Base-by-base conservation (phyloP, 2,888 invertebrate genomes). In the Himalopsyche tibetana region DNA sequence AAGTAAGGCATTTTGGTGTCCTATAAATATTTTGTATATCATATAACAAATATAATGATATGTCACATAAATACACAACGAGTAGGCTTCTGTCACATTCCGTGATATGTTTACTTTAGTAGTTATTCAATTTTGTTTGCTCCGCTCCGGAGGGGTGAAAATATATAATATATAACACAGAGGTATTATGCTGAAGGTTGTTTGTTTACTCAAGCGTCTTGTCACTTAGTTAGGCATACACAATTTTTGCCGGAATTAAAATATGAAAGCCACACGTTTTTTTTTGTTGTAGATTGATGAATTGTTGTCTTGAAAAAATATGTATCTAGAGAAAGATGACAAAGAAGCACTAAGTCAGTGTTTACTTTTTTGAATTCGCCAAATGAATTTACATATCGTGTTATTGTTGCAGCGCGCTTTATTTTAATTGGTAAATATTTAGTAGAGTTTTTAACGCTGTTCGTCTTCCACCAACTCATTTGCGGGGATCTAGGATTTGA, bases 201-300 rank as follows among this genome's bases (percentile, higher is more conserved):
- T 38, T 74, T 36, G 74, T 36, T 74, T 74, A 74, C 15, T 38
- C 74, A 38, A 36, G 36, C 74, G 74, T 15, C 74, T 36, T 74
- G 74, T 74, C 74, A 74, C 74, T 74, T 74, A 74, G 74, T 74
- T 74, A 74, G 38, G 74, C 74, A 74, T 74, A 74, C 74, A 74
- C 38, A 9, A 74, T 11, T 38, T 38, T 38, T 38, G 12, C 36
- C 74, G 9, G 74, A 74, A 74, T 74, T 74, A 74, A 74, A 74
- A 74, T 74, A 74, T 74, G 36, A 74, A 74, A 36, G 36, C 74
- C 28, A 74, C 28, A 28, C 28, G 36, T 38, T 74, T 19, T 63
- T 74, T 74, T 74, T n/a, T n/a, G n/a, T n/a, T 74, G 11, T 36
- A 38, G 36, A 36, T 74, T 74, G 74, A 74, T 74, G 74, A 15